Conservation (phyloP, 2,888 invertebrate species). For the Eristalis arbustorum region DNA sequence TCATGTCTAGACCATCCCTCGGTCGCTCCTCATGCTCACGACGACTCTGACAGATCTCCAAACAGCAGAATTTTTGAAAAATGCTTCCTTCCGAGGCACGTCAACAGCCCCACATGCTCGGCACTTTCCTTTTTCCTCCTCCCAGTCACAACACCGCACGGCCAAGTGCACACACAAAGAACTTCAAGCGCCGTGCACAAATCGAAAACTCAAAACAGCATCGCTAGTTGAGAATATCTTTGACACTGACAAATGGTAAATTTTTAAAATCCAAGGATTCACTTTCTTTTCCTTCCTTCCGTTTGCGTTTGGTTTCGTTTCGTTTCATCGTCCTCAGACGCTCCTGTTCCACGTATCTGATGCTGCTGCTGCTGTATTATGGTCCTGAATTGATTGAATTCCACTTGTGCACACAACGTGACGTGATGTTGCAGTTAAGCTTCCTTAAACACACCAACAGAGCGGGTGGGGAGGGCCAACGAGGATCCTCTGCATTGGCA, state of each 20-base stretch:
- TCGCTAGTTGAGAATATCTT: conserved; percentile 44
- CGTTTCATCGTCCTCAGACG: not conserved
- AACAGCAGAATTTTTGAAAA: conserved; percentile 18
- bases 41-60: not conserved
- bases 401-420: conserved; percentile 50
- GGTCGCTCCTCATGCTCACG: not conserved
- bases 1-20: conserved; percentile 34
- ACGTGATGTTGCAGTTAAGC: conserved; percentile 57
- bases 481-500: conserved; percentile 44
- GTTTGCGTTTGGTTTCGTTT: not conserved
- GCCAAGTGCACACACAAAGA: conserved; percentile 20
- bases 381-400: conserved; percentile 68
- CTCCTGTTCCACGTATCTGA: not conserved
- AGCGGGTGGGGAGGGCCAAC: not conserved
- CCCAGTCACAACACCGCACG: not conserved
- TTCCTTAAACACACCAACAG: conserved; percentile 31
- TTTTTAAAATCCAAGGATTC: conserved; percentile 55
- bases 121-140: conserved; percentile 8
- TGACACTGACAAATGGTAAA: conserved; percentile 67
- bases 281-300: conserved; percentile 23
- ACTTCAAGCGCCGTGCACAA: conserved; percentile 14
- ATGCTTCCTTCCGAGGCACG: conserved; percentile 27
- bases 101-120: not conserved
- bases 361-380: conserved; percentile 30
- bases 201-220: conserved; percentile 56